Conservation (phyloP, 2,113 vertebrate genomes). For the Lynx canadensis region DNA sequence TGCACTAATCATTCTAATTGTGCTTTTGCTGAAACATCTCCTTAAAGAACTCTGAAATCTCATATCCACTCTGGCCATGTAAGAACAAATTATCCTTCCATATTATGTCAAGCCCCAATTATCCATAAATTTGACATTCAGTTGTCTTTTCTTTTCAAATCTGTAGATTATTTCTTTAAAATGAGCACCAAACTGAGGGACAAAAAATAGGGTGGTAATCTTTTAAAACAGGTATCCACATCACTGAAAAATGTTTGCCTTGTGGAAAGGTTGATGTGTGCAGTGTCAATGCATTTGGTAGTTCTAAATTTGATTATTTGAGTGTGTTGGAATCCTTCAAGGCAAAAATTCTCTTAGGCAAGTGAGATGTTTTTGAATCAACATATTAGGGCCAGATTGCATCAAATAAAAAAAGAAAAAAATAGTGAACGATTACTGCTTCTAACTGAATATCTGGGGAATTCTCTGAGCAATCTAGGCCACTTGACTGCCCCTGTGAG, state of each 20-base stretch:
- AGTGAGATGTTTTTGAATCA: constrained; percentile 50
- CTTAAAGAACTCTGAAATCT: constrained; percentile 17
- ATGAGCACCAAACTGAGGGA: neutral
- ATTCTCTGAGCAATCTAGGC: neutral
- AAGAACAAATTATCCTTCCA: neutral
- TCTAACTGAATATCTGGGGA: neutral
- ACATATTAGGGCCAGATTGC: constrained; percentile 38
- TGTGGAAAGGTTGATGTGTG: neutral
- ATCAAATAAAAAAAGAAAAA: neutral
- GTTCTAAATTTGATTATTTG: constrained; percentile 49
- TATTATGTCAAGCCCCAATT: neutral
- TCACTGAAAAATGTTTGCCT: neutral
- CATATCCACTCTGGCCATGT: neutral
- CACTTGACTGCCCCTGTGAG: neutral
- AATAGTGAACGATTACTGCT: neutral
- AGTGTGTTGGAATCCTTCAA: constrained; percentile 39
- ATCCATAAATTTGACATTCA: neutral
- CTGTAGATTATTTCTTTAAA: neutral
- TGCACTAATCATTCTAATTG: neutral
- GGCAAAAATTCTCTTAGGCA: constrained; percentile 32
- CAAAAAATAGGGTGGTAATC: neutral
- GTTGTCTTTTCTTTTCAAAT: neutral
- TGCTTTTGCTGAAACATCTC: neutral
- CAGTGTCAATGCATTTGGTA: constrained; percentile 8
- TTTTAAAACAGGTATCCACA: neutral